These are phyloP conservation scores for Protaetia brevitarsis DNA, from an alignment of 1,140 invertebrate species.

Conservation along the genomic window DNA sequence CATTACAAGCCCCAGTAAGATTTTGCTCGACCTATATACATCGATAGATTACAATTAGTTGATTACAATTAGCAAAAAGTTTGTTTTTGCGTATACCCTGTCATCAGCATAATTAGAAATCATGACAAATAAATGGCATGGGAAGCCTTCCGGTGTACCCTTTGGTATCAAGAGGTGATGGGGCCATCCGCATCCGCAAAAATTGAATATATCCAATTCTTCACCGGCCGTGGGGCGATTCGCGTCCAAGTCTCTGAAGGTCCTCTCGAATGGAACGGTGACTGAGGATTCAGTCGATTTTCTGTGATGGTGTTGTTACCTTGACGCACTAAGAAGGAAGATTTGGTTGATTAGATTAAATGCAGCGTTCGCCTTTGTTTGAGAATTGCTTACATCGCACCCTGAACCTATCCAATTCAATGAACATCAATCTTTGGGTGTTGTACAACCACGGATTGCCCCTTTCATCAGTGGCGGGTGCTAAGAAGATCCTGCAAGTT, in stretches of 20 bases:
- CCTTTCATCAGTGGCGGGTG: constrained; percentile 66
- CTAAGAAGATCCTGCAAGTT: constrained; percentile 75
- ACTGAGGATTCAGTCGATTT: constrained; percentile 65
- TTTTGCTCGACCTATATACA: constrained; percentile 43
- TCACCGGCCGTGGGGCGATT: constrained; percentile 45
- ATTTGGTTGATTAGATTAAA: too few relatives aligned
- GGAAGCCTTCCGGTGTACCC: constrained; percentile 48
- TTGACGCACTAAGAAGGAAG: constrained; percentile 54
- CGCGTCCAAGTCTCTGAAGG: constrained; percentile 57
- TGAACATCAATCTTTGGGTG: constrained; percentile 67
- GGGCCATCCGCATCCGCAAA: constrained; percentile 58
- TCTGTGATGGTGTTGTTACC: constrained; percentile 63
- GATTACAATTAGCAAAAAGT: not conserved
- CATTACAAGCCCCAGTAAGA: constrained; percentile 55
- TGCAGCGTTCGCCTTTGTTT: not conserved
- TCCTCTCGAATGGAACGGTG: constrained; percentile 64
- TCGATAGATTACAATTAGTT: too few relatives aligned
- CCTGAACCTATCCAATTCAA: constrained; percentile 76
- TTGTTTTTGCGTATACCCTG: constrained; percentile 30
- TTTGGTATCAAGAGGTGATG: constrained; percentile 55
- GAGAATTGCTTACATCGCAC: constrained; percentile 58
- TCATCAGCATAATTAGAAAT: constrained; percentile 51
- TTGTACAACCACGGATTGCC: constrained; percentile 60
- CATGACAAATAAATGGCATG: constrained; percentile 52
- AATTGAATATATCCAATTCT: constrained; percentile 48